phyloP scores from a whole-genome alignment of 2,113 vertebrate species.

The Alligator sinensis region DNA sequence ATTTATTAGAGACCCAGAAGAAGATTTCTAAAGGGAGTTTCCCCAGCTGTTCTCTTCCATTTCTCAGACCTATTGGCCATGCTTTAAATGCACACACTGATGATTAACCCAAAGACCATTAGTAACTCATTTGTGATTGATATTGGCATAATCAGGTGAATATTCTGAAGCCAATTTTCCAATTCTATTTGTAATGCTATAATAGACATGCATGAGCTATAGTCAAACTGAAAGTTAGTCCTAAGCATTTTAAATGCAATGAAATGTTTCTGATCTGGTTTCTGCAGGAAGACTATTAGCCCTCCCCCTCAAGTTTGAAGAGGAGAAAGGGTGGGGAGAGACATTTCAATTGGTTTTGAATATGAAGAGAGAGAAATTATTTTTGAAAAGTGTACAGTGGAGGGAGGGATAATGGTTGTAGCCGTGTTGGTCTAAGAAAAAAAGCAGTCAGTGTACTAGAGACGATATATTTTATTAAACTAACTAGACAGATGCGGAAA shows the following conservation, averaged over 20 bases:
- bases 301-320: not conserved
- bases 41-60: conserved; percentile 51
- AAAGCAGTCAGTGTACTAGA: too few relatives aligned
- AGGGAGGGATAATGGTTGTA: too few relatives aligned
- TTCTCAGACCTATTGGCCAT: conserved; percentile 21
- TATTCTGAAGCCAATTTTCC: not conserved
- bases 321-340: too few relatives aligned
- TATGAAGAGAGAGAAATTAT: not conserved
- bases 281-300: not conserved
- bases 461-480: too few relatives aligned
- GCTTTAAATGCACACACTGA: not conserved
- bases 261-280: not conserved
- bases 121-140: not conserved
- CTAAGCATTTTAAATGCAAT: not conserved
- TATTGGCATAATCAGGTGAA: not conserved
- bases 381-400: too few relatives aligned
- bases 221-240: not conserved
- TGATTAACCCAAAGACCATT: not conserved
- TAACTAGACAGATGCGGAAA: too few relatives aligned
- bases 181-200: not conserved
- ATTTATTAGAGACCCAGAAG: conserved; percentile 34
- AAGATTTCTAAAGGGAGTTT: conserved; percentile 13
- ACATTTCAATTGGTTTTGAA: fast-evolving
- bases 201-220: not conserved
- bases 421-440: too few relatives aligned